Conservation (phyloP, 2,113 vertebrate species). For the Actenoides hombroni region DNA sequence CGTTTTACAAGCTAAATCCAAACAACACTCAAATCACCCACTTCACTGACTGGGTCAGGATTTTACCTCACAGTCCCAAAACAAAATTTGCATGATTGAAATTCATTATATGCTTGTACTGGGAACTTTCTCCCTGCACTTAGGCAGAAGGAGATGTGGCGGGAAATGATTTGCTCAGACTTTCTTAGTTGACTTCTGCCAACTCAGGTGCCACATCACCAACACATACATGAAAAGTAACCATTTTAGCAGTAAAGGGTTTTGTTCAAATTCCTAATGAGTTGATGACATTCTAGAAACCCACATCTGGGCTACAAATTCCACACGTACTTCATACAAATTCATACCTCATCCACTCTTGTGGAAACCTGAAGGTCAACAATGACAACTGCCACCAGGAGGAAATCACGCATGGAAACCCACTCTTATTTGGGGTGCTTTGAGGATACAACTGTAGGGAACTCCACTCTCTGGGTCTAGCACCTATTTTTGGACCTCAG, state of each 20-base stretch:
- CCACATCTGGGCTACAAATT: not conserved
- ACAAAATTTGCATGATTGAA: not conserved
- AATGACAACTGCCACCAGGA: accelerated
- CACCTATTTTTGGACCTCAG: not conserved
- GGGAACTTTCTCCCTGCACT: not conserved
- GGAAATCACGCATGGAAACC: accelerated
- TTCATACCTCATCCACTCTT: accelerated
- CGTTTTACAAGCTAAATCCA: not conserved
- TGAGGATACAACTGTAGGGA: not conserved
- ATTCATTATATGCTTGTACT: accelerated
- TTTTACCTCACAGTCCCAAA: not conserved
- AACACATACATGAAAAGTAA: accelerated
- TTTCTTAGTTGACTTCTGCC: not conserved
- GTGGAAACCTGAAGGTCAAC: not conserved
- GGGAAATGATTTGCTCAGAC: not conserved
- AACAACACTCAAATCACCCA: accelerated
- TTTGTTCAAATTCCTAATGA: not conserved
- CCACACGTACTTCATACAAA: accelerated
- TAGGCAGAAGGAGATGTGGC: no score
- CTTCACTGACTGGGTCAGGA: not conserved
- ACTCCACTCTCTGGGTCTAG: accelerated
- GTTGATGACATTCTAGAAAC: not conserved
- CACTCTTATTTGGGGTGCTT: accelerated
- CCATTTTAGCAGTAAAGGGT: not conserved
- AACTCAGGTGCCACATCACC: not conserved